Conservation (phyloP, 2,113 vertebrate species). For the Caracal caracal region DNA sequence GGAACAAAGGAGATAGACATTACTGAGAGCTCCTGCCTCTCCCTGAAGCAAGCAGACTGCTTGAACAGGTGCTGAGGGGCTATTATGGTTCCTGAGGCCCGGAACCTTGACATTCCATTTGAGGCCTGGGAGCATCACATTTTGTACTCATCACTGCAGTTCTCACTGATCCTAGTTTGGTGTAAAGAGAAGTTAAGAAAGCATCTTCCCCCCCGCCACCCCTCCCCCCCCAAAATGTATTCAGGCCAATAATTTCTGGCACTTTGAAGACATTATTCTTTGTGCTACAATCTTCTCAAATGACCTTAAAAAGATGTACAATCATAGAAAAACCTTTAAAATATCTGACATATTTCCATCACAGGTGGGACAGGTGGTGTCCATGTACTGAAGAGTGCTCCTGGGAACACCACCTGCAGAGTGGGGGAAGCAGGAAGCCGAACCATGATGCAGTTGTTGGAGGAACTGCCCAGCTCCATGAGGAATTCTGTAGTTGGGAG, state of each 20-base stretch:
- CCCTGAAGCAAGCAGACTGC: not conserved
- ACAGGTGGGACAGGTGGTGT: not conserved
- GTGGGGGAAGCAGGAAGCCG: not conserved
- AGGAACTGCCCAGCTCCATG: fast-evolving
- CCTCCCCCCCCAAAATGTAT: not conserved
- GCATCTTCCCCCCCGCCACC: not conserved
- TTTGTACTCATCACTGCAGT: not conserved
- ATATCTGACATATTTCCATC: not conserved
- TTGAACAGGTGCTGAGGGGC: not conserved
- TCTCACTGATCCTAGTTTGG: not conserved
- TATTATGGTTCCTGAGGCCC: fast-evolving
- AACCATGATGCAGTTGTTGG: not conserved
- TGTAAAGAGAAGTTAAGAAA: not conserved
- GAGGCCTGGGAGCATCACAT: not conserved
- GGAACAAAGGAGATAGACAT: fast-evolving
- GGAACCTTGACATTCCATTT: not conserved
- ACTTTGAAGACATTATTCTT: not conserved
- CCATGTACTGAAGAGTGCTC: fast-evolving
- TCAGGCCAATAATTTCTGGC: not conserved
- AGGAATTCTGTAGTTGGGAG: not conserved
- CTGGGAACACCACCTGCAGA: too few species aligned
- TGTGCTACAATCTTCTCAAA: not conserved
- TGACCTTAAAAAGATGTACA: not conserved
- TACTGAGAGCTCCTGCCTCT: not conserved
- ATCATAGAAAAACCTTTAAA: not conserved